Evolutionary conservation across 2,888 invertebrate species (phyloP).

Genomic region (Conistra vaccinii): DNA sequence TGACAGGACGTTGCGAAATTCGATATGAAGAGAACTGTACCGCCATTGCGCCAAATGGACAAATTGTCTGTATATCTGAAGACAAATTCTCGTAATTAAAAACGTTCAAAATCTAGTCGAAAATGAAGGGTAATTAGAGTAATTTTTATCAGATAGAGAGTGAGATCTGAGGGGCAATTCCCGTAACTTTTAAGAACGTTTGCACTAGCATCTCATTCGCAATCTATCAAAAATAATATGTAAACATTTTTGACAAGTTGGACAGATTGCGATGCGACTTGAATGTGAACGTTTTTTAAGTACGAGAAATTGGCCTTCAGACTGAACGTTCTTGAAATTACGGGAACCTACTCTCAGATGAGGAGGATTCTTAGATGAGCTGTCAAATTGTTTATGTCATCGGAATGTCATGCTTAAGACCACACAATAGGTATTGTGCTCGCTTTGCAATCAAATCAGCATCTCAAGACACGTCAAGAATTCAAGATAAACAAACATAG

Average conservation of each 20-base stretch:
- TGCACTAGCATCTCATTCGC: too few species aligned
- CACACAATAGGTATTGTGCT: slow-evolving; percentile 13
- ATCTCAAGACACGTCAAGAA: background rate
- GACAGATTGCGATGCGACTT: too few species aligned
- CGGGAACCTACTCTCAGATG: background rate
- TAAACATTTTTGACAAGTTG: too few species aligned
- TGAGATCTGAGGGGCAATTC: too few species aligned
- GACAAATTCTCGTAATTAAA: background rate
- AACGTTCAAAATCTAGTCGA: background rate
- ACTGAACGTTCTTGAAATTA: too few species aligned
- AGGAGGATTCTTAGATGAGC: background rate
- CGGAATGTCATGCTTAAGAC: background rate
- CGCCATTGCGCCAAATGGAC: background rate
- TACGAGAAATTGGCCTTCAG: too few species aligned
- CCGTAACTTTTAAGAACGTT: too few species aligned
- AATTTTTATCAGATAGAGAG: too few species aligned
- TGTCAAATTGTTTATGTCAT: slow-evolving; percentile 9
- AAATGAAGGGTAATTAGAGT: background rate
- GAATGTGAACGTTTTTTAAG: too few species aligned
- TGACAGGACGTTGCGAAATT: slow-evolving; percentile 19
- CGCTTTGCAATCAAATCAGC: background rate
- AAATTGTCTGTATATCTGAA: background rate
- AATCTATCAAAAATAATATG: too few species aligned
- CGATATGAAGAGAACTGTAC: slow-evolving; percentile 1
- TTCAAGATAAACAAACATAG: slow-evolving; percentile 7